Conservation (phyloP, 2,797 vertebrate genomes). For the Cuniculus paca region DNA sequence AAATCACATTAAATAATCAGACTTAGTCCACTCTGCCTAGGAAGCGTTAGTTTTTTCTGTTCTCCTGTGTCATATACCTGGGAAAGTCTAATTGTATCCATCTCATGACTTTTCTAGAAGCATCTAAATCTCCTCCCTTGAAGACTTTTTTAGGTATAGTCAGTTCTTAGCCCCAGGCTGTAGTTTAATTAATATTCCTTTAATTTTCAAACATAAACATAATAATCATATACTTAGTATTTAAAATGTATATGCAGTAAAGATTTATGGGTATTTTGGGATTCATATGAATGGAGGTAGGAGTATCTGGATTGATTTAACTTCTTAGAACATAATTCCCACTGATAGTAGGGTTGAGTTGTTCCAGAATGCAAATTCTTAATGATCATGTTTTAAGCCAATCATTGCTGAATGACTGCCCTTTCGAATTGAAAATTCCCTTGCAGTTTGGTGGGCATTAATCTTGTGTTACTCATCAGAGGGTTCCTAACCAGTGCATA, state of each 20-base stretch:
- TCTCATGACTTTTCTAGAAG: not conserved
- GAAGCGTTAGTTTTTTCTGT: not conserved
- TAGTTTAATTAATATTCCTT: not conserved
- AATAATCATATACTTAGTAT: not conserved
- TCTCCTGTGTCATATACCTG: not conserved
- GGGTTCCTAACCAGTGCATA: accelerated
- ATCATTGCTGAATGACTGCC: not conserved
- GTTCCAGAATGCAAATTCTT: not conserved
- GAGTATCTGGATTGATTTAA: not conserved
- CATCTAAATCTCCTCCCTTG: not conserved
- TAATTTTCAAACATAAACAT: not conserved
- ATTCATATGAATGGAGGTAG: not conserved
- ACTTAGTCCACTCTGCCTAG: not conserved
- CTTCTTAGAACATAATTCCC: not conserved
- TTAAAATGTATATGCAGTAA: not conserved
- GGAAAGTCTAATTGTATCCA: not conserved
- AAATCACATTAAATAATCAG: not conserved
- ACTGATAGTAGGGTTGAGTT: not conserved
- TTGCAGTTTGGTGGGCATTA: not conserved
- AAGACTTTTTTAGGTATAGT: not conserved
- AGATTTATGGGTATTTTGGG: not conserved
- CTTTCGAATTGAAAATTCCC: not conserved
- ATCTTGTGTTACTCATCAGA: not conserved
- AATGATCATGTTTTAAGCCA: not conserved
- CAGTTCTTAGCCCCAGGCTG: not conserved